Evolutionary conservation across 2,113 vertebrate species (phyloP).

Genomic region (Sminthopsis crassicaudata): DNA sequence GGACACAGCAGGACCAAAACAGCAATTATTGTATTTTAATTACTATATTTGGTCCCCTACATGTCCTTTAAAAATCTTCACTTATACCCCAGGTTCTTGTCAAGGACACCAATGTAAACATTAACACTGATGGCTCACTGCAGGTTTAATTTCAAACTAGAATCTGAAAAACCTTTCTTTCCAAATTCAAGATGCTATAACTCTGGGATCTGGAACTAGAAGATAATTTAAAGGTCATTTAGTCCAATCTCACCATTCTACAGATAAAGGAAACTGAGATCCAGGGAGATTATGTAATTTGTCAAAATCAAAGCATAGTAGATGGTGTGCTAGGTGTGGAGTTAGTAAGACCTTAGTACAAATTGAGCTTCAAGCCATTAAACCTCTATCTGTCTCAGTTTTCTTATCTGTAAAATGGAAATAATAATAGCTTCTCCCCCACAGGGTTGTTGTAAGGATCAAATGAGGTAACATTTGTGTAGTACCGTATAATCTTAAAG

Average conservation of each 20-base stretch:
- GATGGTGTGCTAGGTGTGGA: neutral
- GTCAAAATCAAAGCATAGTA: neutral
- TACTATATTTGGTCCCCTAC: neutral
- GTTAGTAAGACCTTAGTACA: neutral
- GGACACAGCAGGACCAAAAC: neutral
- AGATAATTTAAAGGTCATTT: neutral
- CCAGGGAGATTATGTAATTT: neutral
- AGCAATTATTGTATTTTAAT: slow-evolving; percentile 4
- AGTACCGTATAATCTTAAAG: neutral
- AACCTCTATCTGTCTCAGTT: neutral
- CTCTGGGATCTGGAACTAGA: neutral
- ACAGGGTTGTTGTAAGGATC: neutral
- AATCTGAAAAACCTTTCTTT: neutral
- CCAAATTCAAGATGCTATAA: neutral
- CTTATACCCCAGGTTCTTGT: neutral
- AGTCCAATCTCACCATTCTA: neutral
- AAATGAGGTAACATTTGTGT: neutral
- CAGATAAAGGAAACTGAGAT: neutral
- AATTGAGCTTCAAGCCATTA: neutral
- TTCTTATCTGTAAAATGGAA: neutral
- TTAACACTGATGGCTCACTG: neutral
- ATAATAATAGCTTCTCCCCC: neutral
- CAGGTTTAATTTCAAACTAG: neutral
- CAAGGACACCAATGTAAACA: neutral
- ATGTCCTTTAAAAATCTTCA: neutral